Conservation (phyloP, 2,113 vertebrate species). For the Neopipo cinnamomea region DNA sequence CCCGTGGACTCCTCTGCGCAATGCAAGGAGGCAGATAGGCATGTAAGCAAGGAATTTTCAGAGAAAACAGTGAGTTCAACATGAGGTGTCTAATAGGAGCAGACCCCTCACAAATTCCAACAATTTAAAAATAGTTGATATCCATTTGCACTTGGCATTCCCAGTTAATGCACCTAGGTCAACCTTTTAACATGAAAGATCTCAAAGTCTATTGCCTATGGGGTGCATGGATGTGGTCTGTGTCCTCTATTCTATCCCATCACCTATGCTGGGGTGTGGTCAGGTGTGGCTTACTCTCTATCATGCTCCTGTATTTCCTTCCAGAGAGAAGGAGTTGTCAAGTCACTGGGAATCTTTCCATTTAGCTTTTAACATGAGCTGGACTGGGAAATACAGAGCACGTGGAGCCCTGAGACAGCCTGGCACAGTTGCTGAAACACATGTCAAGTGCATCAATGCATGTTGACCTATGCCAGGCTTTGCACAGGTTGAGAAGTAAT, state of each 20-base stretch:
- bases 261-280: neutral
- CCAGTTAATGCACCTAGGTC: neutral
- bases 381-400: neutral
- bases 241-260: neutral
- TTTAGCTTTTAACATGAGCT: neutral
- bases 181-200: neutral
- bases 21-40: neutral
- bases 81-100: neutral
- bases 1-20: neutral
- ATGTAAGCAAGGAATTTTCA: neutral
- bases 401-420: neutral
- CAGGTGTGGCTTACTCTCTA: neutral
- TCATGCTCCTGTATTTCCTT: neutral
- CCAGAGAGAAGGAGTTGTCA: neutral
- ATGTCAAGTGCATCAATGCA: neutral
- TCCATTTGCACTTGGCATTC: neutral
- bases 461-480: rapidly evolving
- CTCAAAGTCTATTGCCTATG: neutral
- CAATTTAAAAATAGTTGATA: neutral
- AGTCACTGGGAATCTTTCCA: neutral
- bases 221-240: neutral
- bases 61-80: neutral
- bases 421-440: neutral
- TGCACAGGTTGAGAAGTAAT: neutral
- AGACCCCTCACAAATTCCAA: neutral